These are phyloP conservation scores for Augochlorella aurata DNA, from an alignment of 2,888 invertebrate species.

Conservation along the genomic window DNA sequence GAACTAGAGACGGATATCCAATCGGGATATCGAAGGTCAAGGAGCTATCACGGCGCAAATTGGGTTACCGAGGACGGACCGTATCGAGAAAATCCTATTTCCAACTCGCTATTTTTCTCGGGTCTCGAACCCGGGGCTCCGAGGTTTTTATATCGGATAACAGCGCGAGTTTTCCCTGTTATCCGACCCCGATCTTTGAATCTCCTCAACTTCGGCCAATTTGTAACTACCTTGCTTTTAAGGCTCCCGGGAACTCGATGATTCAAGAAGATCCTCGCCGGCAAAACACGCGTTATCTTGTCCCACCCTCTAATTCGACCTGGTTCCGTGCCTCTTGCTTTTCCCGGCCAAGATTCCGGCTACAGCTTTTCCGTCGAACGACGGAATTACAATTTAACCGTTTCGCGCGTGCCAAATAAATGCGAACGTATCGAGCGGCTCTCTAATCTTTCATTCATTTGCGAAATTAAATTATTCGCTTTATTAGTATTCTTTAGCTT, in stretches of 20 bases:
- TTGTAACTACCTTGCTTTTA: constrained; percentile 44
- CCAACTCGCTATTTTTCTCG: constrained; percentile 65
- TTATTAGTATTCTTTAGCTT: too few species aligned
- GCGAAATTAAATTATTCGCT: too few species aligned
- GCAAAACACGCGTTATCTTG: constrained; percentile 12
- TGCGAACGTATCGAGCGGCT: too few species aligned
- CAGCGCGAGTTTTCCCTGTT: constrained; percentile 54
- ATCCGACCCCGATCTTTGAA: constrained; percentile 55
- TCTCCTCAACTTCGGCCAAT: constrained; percentile 47
- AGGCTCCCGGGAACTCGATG: constrained; percentile 16
- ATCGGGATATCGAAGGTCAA: constrained; percentile 71
- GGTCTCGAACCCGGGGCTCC: constrained; percentile 31
- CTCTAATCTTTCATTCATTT: too few species aligned
- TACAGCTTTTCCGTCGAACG: not conserved
- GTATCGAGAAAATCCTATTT: constrained; percentile 62
- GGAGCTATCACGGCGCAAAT: constrained; percentile 69
- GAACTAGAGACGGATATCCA: constrained; percentile 68
- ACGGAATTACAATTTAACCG: not conserved
- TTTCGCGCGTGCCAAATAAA: too few species aligned
- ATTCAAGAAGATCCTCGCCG: constrained; percentile 4
- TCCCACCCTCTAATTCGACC: constrained; percentile 1
- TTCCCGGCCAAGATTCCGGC: not conserved
- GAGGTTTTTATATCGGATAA: constrained; percentile 61
- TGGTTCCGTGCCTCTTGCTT: not conserved
- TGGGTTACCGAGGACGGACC: constrained; percentile 63